phyloP scores from a whole-genome alignment of 2,113 vertebrate genomes.

The Microcebus lehilahytsara region DNA sequence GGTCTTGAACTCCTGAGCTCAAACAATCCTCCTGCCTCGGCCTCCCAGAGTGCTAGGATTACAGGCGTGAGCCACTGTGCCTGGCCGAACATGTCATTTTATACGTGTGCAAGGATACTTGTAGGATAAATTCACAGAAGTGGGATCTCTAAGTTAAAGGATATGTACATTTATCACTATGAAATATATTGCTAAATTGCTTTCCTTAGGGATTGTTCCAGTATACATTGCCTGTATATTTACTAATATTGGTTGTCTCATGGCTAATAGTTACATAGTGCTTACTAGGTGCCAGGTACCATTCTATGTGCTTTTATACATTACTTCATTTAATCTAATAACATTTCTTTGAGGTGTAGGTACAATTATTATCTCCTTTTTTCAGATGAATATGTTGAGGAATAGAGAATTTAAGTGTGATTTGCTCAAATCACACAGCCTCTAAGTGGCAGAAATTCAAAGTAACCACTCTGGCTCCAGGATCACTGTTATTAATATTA shows the following conservation, averaged over 20 bases:
- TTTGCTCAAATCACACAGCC: not conserved
- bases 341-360: not conserved
- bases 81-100: not conserved
- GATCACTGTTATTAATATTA: constrained; percentile 17
- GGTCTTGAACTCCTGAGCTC: too few relatives aligned
- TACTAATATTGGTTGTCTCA: not conserved
- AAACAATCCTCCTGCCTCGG: too few relatives aligned
- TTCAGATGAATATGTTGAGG: constrained; percentile 18
- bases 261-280: not conserved
- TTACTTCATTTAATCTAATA: constrained; percentile 28
- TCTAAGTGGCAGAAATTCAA: not conserved
- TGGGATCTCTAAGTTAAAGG: constrained; percentile 28
- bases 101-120: not conserved
- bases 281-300: not conserved
- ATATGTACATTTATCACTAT: not conserved
- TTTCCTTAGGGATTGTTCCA: not conserved
- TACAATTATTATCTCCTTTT: constrained; percentile 28
- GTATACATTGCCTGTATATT: not conserved
- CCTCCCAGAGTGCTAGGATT: too few relatives aligned
- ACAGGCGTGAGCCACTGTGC: too few relatives aligned
- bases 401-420: constrained; percentile 37
- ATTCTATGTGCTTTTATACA: not conserved
- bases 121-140: constrained; percentile 1
- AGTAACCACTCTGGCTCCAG: not conserved
- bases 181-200: constrained; percentile 14